Percentiles rank a stretch among this genome's conserved stretches.
These are phyloP conservation scores for Leptinotarsa tumamoca DNA, from an alignment of 2,888 invertebrate species.

Conservation along the genomic window DNA sequence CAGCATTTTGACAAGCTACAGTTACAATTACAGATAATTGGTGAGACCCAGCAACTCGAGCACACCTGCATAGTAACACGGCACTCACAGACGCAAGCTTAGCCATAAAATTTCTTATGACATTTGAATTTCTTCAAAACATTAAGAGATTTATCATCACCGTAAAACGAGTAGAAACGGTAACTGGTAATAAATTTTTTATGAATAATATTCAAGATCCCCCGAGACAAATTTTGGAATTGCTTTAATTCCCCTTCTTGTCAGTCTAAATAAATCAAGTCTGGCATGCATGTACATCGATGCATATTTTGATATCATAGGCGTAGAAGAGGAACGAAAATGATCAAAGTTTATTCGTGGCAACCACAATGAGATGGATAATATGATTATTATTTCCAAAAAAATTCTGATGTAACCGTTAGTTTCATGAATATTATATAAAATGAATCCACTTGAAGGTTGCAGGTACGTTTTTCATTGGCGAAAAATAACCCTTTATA, in stretches of 20 bases:
- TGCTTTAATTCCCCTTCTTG: constrained; percentile 45
- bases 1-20: constrained; percentile 29
- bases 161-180: constrained; percentile 30
- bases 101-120: constrained; percentile 38
- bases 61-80: constrained; percentile 29
- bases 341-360: neutral
- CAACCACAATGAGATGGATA: too few species aligned
- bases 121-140: constrained; percentile 34
- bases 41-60: constrained; percentile 20
- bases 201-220: constrained; percentile 43
- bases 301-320: constrained; percentile 54
- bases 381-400: too few species aligned
- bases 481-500: too few species aligned
- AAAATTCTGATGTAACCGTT: too few species aligned
- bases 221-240: constrained; percentile 46
- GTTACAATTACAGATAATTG: constrained; percentile 39
- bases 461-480: too few species aligned
- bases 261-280: constrained; percentile 50
- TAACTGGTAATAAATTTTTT: constrained; percentile 39
- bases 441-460: too few species aligned
- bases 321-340: constrained; percentile 11
- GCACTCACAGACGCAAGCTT: constrained; percentile 10
- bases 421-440: too few species aligned
- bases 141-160: constrained; percentile 38
- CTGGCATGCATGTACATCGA: constrained; percentile 43